phyloP scores from a whole-genome alignment of 2,113 vertebrate genomes.

The Oncorhynchus clarkii region DNA sequence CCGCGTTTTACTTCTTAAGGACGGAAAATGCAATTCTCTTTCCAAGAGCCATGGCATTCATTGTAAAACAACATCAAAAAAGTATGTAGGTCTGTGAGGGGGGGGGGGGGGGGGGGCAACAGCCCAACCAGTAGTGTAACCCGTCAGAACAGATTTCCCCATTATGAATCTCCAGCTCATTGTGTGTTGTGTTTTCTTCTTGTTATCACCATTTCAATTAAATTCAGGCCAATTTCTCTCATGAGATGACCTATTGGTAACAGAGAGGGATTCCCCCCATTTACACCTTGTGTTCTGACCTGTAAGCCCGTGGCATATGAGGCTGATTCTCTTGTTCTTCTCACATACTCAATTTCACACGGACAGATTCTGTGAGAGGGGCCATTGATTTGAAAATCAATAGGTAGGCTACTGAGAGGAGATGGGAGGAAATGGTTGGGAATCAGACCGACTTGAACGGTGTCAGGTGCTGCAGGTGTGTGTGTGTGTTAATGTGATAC shows the following conservation, averaged over 20 bases:
- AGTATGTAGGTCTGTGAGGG: not conserved
- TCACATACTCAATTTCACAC: slow-evolving; percentile 36
- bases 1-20: not conserved
- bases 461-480: slow-evolving; percentile 51
- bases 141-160: not conserved
- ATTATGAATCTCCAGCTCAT: not conserved
- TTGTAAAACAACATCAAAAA: not conserved
- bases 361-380: slow-evolving; percentile 53
- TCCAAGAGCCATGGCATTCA: not conserved
- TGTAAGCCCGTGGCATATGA: not conserved
- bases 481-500: slow-evolving; percentile 21
- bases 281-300: slow-evolving; percentile 37
- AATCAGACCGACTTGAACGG: slow-evolving; percentile 51
- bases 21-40: not conserved
- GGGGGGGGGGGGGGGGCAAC: not conserved
- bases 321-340: slow-evolving; percentile 14
- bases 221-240: slow-evolving; percentile 45
- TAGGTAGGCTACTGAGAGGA: slow-evolving; percentile 67
- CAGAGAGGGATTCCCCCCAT: slow-evolving; percentile 18
- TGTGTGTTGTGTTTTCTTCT: not conserved
- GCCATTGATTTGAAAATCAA: slow-evolving; percentile 76
- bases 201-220: slow-evolving; percentile 29
- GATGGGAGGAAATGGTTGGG: slow-evolving; percentile 68
- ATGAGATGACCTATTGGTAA: not conserved
- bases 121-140: not conserved